These are phyloP conservation scores for Lasioglossum marginatum DNA, from an alignment of 2,888 invertebrate genomes.

Conservation along the genomic window DNA sequence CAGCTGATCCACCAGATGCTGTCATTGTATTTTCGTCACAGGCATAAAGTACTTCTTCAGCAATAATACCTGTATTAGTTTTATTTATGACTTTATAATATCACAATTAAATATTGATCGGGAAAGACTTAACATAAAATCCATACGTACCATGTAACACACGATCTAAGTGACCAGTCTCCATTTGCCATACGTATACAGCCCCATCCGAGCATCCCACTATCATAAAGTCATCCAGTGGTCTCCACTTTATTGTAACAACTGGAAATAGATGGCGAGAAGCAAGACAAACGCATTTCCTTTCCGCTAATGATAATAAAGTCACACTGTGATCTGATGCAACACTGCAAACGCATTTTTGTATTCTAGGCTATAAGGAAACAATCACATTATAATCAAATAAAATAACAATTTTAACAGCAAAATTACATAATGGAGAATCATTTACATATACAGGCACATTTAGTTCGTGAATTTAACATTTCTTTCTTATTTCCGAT, in stretches of 20 bases:
- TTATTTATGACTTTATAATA: neutral
- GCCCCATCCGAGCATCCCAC: slow-evolving; percentile 99
- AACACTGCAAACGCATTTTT: slow-evolving; percentile 98
- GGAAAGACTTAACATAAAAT: slow-evolving; percentile 28
- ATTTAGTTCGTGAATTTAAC: neutral
- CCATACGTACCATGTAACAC: slow-evolving; percentile 92
- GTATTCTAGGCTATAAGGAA: slow-evolving; percentile 90
- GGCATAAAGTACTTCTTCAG: slow-evolving; percentile 97
- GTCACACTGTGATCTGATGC: slow-evolving; percentile 99
- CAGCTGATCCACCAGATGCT: slow-evolving; percentile 85
- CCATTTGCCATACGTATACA: slow-evolving; percentile 99
- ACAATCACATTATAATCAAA: slow-evolving; percentile 14
- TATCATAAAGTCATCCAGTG: slow-evolving; percentile 98
- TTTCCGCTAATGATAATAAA: slow-evolving; percentile 94
- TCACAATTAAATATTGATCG: neutral
- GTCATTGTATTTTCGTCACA: slow-evolving; percentile 94
- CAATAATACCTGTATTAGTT: slow-evolving; percentile 89
- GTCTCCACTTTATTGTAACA: slow-evolving; percentile 97
- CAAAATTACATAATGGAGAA: neutral
- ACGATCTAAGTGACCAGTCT: slow-evolving; percentile 98
- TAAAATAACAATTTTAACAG: neutral
- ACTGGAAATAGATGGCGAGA: slow-evolving; percentile 98
- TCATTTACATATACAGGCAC: neutral
- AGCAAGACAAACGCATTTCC: slow-evolving; percentile 97
- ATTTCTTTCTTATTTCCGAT: neutral